Percentiles rank a stretch among this genome's conserved stretches.
phyloP scores from a whole-genome alignment of 2,797 vertebrate species.

The Cuculus canorus region DNA sequence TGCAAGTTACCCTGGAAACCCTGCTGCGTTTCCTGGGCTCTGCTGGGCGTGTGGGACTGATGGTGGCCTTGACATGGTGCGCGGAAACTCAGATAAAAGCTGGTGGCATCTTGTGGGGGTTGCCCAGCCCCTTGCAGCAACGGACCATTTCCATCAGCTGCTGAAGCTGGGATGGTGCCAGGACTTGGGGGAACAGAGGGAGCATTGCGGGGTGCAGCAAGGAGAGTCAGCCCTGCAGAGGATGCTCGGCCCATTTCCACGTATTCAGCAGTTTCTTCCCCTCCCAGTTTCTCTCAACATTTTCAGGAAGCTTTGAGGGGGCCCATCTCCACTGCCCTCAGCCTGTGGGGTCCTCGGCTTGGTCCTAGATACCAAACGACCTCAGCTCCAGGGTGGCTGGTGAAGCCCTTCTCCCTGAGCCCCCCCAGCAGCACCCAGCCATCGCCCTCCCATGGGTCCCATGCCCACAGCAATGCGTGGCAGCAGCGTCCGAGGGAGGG shows the following conservation, averaged over 20 bases:
- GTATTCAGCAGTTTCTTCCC: not conserved
- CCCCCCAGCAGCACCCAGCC: not conserved
- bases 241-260: not conserved
- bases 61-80: not conserved
- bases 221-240: not conserved
- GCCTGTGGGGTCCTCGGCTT: rapidly evolving
- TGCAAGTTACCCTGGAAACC: slow-evolving; percentile 20
- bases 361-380: not conserved
- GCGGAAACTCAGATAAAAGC: not conserved
- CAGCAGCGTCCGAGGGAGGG: not conserved
- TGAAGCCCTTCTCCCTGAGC: not conserved
- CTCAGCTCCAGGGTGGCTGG: not conserved
- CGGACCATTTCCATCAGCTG: not conserved
- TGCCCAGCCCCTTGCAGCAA: not conserved
- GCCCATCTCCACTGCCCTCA: rapidly evolving
- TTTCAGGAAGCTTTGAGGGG: not conserved
- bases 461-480: rapidly evolving
- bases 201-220: rapidly evolving
- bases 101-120: not conserved
- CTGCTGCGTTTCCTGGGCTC: not conserved
- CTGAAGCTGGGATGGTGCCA: not conserved
- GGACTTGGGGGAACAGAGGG: not conserved
- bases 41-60: not conserved
- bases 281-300: not conserved
- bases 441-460: rapidly evolving